These are phyloP conservation scores for Potamilus streckersoni DNA, from an alignment of 1,140 invertebrate species.

Conservation along the genomic window DNA sequence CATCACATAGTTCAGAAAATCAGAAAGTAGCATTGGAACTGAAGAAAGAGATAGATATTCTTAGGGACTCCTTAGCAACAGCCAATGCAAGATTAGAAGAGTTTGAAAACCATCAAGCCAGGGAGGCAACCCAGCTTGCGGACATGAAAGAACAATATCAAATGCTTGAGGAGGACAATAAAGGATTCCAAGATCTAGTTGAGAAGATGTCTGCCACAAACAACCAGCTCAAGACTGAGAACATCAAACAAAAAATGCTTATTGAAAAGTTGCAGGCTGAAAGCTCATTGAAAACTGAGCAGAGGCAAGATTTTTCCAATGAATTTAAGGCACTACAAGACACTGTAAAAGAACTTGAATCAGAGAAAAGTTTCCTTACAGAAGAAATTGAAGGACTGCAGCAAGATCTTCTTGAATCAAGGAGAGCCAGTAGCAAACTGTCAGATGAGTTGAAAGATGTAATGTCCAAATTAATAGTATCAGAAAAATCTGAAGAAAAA, in stretches of 20 bases:
- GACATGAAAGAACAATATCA: constrained; percentile 72
- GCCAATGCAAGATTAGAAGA: constrained; percentile 23
- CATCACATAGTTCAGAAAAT: constrained; percentile 16
- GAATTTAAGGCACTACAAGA: constrained; percentile 16
- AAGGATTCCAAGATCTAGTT: constrained; percentile 75
- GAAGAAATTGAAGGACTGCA: constrained; percentile 57
- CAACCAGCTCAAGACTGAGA: constrained; percentile 67
- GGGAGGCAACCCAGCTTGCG: constrained; percentile 41
- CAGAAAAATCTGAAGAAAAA: constrained; percentile 7
- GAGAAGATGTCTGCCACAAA: constrained; percentile 62
- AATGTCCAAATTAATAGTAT: not conserved
- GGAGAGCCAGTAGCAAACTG: constrained; percentile 23
- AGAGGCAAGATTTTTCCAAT: not conserved
- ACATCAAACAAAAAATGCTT: constrained; percentile 18
- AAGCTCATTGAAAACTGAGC: not conserved
- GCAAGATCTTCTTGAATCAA: constrained; percentile 47
- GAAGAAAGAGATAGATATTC: constrained; percentile 8
- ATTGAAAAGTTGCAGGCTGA: constrained; percentile 28
- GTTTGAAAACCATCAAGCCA: constrained; percentile 4
- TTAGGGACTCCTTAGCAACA: constrained; percentile 14
- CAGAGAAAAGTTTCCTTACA: constrained; percentile 44
- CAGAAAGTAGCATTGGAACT: constrained; percentile 7
- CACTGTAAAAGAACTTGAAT: constrained; percentile 34
- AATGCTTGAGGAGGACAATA: constrained; percentile 81
- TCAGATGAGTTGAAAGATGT: not conserved